Percentiles rank a stretch among this genome's conserved stretches.
phyloP scores from a whole-genome alignment of 2,888 invertebrate genomes.

The Cyaniris semiargus region DNA sequence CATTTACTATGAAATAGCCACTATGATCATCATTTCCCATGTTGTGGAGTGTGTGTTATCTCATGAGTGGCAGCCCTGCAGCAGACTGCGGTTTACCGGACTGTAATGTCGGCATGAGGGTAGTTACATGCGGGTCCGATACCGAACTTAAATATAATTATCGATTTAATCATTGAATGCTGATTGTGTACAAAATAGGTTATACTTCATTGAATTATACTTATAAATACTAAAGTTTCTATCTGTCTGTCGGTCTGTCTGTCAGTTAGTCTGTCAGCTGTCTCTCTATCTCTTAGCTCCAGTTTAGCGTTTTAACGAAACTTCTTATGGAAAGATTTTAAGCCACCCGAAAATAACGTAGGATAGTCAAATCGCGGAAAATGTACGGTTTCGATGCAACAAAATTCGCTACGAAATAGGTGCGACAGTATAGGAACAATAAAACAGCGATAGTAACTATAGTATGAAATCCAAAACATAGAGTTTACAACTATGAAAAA shows the following conservation, averaged over 20 bases:
- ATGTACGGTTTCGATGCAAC: too few relatives aligned
- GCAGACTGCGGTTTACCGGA: constrained; percentile 2
- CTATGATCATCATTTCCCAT: too few relatives aligned
- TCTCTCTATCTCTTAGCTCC: neutral
- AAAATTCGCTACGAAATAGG: too few relatives aligned
- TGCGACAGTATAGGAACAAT: too few relatives aligned
- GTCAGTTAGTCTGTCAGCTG: too few relatives aligned
- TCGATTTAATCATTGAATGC: constrained; percentile 9
- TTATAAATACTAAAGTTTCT: neutral
- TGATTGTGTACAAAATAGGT: neutral
- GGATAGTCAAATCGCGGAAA: too few relatives aligned
- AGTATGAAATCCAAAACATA: neutral
- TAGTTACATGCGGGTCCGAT: constrained; percentile 5
- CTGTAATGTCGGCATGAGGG: constrained; percentile 10
- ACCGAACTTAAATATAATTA: neutral
- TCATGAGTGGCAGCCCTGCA: neutral
- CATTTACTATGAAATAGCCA: too few relatives aligned
- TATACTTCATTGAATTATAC: neutral
- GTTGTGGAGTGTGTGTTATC: too few relatives aligned
- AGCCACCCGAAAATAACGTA: too few relatives aligned
- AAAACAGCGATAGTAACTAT: too few relatives aligned
- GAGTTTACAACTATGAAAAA: neutral
- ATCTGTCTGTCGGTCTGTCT: too few relatives aligned
- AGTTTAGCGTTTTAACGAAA: too few relatives aligned
- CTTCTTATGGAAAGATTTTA: neutral